Conservation (phyloP, 2,888 invertebrate species). For the Philaethria dido region DNA sequence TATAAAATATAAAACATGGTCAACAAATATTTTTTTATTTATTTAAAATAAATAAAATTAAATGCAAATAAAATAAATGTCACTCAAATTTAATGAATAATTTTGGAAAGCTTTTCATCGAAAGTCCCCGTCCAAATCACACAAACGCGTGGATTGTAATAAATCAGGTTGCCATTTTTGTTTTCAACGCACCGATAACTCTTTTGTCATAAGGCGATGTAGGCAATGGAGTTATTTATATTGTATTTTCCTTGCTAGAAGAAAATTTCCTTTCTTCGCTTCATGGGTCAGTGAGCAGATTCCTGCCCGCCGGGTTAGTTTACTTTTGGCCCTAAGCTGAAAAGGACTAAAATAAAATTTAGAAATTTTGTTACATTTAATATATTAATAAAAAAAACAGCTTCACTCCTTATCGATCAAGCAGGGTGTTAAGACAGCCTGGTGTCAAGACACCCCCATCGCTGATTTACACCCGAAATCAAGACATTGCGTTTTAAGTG, state of each 20-base stretch:
- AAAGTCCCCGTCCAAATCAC: conserved; percentile 48
- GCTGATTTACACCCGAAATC: too few species aligned
- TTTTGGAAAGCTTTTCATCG: conserved; percentile 27
- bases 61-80: not conserved
- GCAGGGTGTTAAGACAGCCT: too few species aligned
- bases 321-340: conserved; percentile 22
- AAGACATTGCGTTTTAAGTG: too few species aligned
- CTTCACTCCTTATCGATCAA: too few species aligned
- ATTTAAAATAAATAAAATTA: too few species aligned
- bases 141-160: conserved; percentile 68
- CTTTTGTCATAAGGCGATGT: conserved; percentile 84
- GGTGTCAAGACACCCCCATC: too few species aligned
- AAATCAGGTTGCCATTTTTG: conserved; percentile 83
- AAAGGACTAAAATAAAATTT: conserved; percentile 23
- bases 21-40: too few species aligned
- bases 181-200: conserved; percentile 85
- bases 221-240: conserved; percentile 83
- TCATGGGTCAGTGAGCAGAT: conserved; percentile 83
- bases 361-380: not conserved
- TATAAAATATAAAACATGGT: too few species aligned
- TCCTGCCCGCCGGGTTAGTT: conserved; percentile 60
- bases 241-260: conserved; percentile 80
- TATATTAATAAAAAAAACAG: not conserved
- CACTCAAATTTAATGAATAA: not conserved
- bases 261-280: conserved; percentile 83